Evolutionary conservation across 1,140 invertebrate genomes (phyloP).

Genomic region (Pseudomyrmex pallidus): DNA sequence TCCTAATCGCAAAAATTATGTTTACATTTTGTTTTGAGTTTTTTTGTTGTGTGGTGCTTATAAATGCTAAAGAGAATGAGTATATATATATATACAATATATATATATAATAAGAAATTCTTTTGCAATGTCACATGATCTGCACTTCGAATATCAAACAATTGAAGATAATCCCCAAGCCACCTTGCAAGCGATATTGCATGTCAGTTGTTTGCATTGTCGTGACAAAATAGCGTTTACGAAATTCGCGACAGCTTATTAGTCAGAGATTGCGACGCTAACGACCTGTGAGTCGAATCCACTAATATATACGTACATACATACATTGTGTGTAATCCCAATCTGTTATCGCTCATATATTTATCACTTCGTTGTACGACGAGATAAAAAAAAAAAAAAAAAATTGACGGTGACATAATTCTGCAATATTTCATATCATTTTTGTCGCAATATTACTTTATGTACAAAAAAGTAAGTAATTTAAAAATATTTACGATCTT

Average conservation of each 20-base stretch:
- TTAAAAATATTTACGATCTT: background rate
- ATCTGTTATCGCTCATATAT: slow-evolving; percentile 5
- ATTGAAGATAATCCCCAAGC: slow-evolving; percentile 3
- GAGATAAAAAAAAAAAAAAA: too few species aligned
- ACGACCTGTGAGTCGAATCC: slow-evolving; percentile 37
- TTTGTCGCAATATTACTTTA: background rate
- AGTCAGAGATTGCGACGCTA: slow-evolving; percentile 26
- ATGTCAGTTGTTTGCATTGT: slow-evolving; percentile 28
- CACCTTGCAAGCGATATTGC: slow-evolving; percentile 20
- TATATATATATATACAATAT: too few species aligned
- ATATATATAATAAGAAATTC: background rate
- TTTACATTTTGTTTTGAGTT: background rate
- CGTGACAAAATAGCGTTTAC: slow-evolving; percentile 2
- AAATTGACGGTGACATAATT: background rate
- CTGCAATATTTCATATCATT: background rate
- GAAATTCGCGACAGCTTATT: slow-evolving; percentile 49
- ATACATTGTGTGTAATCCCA: too few species aligned
- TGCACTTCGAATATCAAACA: background rate
- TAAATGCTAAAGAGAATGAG: background rate
- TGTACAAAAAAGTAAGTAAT: background rate
- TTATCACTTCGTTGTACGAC: background rate
- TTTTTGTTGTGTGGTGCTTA: background rate
- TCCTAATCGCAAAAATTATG: too few species aligned
- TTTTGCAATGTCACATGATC: background rate
- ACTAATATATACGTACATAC: background rate